These are phyloP conservation scores for Catostomus latipinnis DNA, from an alignment of 2,797 vertebrate species.

Conservation along the genomic window DNA sequence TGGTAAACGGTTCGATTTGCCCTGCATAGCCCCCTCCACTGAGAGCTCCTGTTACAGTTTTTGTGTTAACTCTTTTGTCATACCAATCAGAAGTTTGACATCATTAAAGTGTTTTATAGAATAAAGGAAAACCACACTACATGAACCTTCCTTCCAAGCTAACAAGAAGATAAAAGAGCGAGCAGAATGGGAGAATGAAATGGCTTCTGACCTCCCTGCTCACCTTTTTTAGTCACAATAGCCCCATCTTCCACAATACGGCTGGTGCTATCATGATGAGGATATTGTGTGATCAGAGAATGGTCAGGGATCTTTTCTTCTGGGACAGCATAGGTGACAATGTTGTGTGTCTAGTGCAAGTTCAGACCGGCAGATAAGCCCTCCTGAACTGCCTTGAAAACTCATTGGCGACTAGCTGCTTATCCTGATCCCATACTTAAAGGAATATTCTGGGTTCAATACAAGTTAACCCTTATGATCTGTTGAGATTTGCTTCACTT, in stretches of 20 bases:
- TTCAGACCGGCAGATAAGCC: constrained; percentile 42
- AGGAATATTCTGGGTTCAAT: no score
- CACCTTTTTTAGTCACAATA: not conserved
- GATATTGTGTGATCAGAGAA: constrained; percentile 61
- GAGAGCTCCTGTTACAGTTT: not conserved
- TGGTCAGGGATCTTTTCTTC: constrained; percentile 50
- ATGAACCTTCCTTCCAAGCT: not conserved
- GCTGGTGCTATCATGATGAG: constrained; percentile 8
- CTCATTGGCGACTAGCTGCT: constrained; percentile 52
- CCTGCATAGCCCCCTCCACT: not conserved
- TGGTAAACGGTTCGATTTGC: no score
- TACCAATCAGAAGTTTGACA: not conserved
- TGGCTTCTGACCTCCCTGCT: constrained; percentile 10
- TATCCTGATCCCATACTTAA: constrained; percentile 24
- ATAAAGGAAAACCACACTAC: not conserved
- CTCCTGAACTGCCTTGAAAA: constrained; percentile 50
- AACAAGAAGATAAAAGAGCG: not conserved
- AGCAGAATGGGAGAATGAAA: not conserved
- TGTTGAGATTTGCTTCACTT: no score
- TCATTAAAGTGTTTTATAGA: not conserved
- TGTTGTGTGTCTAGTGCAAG: constrained; percentile 50
- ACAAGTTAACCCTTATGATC: no score
- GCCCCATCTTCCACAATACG: constrained; percentile 13
- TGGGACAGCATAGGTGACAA: constrained; percentile 48
- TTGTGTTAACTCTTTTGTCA: not conserved